These are phyloP conservation scores for Pontoporia blainvillei DNA, from an alignment of 2,113 vertebrate species.

Conservation along the genomic window DNA sequence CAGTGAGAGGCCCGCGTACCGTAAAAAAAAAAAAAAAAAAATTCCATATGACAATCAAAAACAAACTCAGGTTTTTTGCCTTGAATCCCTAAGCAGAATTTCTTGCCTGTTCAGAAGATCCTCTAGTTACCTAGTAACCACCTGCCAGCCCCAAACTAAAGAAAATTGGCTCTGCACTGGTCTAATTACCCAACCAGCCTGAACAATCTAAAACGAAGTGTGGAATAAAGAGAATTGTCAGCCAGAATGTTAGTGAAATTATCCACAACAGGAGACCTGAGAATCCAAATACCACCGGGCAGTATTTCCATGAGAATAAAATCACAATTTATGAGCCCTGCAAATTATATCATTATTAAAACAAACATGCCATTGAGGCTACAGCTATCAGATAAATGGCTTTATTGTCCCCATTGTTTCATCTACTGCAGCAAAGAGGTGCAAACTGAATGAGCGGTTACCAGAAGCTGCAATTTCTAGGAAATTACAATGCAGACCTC, in stretches of 20 bases:
- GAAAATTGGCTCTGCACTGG: conserved; percentile 57
- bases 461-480: conserved; percentile 70
- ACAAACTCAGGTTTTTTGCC: conserved; percentile 7
- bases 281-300: conserved; percentile 60
- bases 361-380: conserved; percentile 72
- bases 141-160: conserved; percentile 58
- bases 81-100: conserved; percentile 43
- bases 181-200: conserved; percentile 48
- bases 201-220: conserved; percentile 35
- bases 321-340: conserved; percentile 66
- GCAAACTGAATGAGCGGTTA: conserved; percentile 50
- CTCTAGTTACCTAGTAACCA: conserved; percentile 66
- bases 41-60: conserved; percentile 37
- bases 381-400: conserved; percentile 62
- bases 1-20: no score
- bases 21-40: background rate
- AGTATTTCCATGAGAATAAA: conserved; percentile 73
- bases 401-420: conserved; percentile 64
- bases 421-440: conserved; percentile 55
- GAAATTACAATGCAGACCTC: conserved; percentile 64
- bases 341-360: conserved; percentile 73
- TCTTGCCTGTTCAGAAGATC: conserved; percentile 54
- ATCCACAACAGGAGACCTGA: conserved; percentile 67
- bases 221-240: conserved; percentile 54
- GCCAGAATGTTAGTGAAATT: conserved; percentile 66